Conservation (phyloP, 2,113 vertebrate genomes). For the Lamprotornis superbus region DNA sequence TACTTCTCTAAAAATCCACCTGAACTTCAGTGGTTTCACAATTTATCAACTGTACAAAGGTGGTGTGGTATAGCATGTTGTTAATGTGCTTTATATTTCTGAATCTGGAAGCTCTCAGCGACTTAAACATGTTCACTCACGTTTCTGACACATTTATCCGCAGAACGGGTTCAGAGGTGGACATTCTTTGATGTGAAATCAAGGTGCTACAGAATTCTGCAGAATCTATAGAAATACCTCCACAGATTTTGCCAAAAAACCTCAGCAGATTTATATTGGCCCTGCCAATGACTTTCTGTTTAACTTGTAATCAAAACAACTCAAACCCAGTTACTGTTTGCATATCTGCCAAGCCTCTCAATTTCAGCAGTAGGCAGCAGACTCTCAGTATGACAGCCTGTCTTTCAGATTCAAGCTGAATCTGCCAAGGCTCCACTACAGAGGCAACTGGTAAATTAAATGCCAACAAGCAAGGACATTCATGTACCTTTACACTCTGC, state of each 20-base stretch:
- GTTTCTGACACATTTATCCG: not conserved
- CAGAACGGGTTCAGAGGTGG: constrained; percentile 6
- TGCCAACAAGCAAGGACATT: constrained; percentile 76
- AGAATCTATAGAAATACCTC: constrained; percentile 60
- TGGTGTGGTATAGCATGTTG: not conserved
- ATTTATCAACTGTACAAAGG: not conserved
- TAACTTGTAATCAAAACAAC: constrained; percentile 89
- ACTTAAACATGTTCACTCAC: constrained; percentile 9
- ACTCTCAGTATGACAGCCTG: constrained; percentile 80
- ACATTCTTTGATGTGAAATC: constrained; percentile 28
- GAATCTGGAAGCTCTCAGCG: not conserved
- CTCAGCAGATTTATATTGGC: constrained; percentile 77
- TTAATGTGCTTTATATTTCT: not conserved
- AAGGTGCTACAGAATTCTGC: constrained; percentile 39
- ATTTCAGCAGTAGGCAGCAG: constrained; percentile 81
- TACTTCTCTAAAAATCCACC: not conserved
- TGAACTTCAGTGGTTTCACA: not conserved
- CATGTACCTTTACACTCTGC: constrained; percentile 70
- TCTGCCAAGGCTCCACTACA: constrained; percentile 80
- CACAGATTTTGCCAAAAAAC: constrained; percentile 66
- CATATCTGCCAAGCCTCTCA: constrained; percentile 83
- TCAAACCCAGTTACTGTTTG: constrained; percentile 87
- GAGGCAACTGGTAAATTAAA: constrained; percentile 82
- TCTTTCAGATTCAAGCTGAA: constrained; percentile 82
- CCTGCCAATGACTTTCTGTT: constrained; percentile 83